Evolutionary conservation across 2,113 vertebrate genomes (phyloP).

Genomic region (Coturnix japonica): DNA sequence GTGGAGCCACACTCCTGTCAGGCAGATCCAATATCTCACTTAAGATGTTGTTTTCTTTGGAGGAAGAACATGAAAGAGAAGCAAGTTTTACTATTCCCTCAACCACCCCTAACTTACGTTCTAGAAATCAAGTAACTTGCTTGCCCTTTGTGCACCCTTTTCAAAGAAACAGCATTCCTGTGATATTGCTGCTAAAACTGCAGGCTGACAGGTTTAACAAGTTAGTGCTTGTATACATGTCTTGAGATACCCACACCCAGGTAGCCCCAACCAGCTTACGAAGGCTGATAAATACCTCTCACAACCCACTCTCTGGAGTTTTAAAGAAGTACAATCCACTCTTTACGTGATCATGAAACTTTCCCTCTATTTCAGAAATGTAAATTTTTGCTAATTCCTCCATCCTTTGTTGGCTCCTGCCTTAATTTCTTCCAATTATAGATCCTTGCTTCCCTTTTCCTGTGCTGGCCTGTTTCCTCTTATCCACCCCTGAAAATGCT

Average conservation of each 20-base stretch:
- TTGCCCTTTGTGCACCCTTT: constrained; percentile 49
- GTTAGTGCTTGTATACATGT: constrained; percentile 14
- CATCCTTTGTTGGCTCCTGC: neutral
- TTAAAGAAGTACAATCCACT: constrained; percentile 9
- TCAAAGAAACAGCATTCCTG: constrained; percentile 48
- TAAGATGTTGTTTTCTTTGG: constrained; percentile 30
- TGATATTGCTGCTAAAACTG: constrained; percentile 56
- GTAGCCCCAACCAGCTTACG: constrained; percentile 53
- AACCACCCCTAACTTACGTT: neutral
- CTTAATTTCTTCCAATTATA: neutral
- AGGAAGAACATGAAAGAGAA: constrained; percentile 22
- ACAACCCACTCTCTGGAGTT: constrained; percentile 35
- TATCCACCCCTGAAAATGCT: neutral
- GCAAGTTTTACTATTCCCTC: constrained; percentile 13
- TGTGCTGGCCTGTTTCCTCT: constrained; percentile 2
- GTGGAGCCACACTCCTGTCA: neutral
- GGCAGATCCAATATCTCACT: constrained; percentile 31
- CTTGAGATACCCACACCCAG: constrained; percentile 60
- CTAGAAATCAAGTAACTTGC: constrained; percentile 26
- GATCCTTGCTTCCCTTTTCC: constrained; percentile 13
- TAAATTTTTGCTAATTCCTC: neutral
- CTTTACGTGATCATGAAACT: neutral
- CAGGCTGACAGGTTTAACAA: constrained; percentile 60
- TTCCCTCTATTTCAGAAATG: neutral
- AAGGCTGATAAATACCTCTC: constrained; percentile 49